phyloP scores from a whole-genome alignment of 2,888 invertebrate species.

The Cataglyphis rosenhaueri region DNA sequence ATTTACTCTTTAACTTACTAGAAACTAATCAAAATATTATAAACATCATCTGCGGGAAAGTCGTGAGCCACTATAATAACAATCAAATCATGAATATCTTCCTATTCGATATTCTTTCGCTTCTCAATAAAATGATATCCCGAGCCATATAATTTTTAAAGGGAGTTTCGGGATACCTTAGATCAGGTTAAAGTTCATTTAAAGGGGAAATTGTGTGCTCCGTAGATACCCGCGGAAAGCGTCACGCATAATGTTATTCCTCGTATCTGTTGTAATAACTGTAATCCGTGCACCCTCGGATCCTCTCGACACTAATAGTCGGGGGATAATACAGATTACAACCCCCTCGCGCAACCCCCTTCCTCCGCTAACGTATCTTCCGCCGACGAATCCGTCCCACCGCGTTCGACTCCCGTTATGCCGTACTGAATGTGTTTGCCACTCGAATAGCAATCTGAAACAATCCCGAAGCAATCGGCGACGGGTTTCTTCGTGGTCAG shows the following conservation, averaged over 20 bases:
- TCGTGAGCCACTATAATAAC: background rate
- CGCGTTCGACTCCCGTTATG: constrained; percentile 67
- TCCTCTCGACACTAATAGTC: constrained; percentile 83
- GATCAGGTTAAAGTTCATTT: constrained; percentile 60
- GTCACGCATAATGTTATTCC: constrained; percentile 80
- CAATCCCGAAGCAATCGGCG: constrained; percentile 81
- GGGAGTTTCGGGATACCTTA: constrained; percentile 23
- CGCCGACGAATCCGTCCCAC: constrained; percentile 65
- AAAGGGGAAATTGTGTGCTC: constrained; percentile 60
- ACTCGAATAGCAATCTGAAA: constrained; percentile 83
- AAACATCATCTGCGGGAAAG: background rate
- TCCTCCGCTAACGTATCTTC: constrained; percentile 12
- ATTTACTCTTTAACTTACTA: background rate
- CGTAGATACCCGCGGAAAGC: constrained; percentile 66
- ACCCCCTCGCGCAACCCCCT: constrained; percentile 68
- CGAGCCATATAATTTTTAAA: constrained; percentile 6
- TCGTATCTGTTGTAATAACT: constrained; percentile 80
- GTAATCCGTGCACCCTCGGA: constrained; percentile 81
- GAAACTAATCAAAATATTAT: background rate
- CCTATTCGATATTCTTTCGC: background rate
- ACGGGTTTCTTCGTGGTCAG: constrained; percentile 75
- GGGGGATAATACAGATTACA: constrained; percentile 85
- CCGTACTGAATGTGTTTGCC: constrained; percentile 79
- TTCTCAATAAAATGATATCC: background rate
- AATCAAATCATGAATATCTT: background rate